Conservation (phyloP, 2,888 invertebrate genomes). For the Yponomeuta malinellus region DNA sequence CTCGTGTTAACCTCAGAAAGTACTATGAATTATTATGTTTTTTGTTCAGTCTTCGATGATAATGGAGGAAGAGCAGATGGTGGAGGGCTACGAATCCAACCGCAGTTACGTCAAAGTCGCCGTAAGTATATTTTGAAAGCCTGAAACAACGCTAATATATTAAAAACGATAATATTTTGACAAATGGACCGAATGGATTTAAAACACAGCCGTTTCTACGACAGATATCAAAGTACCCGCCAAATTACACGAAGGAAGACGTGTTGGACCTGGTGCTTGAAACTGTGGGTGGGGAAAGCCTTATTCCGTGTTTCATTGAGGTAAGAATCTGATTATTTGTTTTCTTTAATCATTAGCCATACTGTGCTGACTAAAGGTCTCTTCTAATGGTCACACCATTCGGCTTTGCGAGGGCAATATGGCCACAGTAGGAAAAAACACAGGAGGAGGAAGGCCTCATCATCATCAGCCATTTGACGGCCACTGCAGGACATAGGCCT, state of each 20-base stretch:
- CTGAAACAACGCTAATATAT: no score
- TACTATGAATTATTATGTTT: not conserved
- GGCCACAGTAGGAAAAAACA: no score
- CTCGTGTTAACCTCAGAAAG: no score
- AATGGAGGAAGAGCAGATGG: constrained; percentile 55
- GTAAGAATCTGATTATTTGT: constrained; percentile 29
- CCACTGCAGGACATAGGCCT: no score
- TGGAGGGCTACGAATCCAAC: constrained; percentile 42
- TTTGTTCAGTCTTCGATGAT: constrained; percentile 49
- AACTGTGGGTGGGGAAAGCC: constrained; percentile 37
- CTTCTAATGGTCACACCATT: no score
- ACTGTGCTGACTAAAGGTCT: no score
- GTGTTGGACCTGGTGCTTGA: constrained; percentile 53
- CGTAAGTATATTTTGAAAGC: constrained; percentile 30
- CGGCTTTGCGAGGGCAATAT: no score
- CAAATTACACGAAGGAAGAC: constrained; percentile 49
- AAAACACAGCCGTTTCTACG: no score
- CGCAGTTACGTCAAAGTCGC: constrained; percentile 38
- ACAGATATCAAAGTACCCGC: constrained; percentile 50
- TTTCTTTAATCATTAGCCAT: not conserved
- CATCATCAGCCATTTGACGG: no score
- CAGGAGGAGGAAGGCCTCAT: no score
- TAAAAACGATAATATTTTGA: no score
- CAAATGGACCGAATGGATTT: no score
- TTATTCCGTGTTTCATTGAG: constrained; percentile 60